A percentile compares a stretch with the other conserved stretches of the same genome.
Evolutionary conservation across 2,888 invertebrate species (phyloP).

Genomic region (Ormyrus pomaceus): DNA sequence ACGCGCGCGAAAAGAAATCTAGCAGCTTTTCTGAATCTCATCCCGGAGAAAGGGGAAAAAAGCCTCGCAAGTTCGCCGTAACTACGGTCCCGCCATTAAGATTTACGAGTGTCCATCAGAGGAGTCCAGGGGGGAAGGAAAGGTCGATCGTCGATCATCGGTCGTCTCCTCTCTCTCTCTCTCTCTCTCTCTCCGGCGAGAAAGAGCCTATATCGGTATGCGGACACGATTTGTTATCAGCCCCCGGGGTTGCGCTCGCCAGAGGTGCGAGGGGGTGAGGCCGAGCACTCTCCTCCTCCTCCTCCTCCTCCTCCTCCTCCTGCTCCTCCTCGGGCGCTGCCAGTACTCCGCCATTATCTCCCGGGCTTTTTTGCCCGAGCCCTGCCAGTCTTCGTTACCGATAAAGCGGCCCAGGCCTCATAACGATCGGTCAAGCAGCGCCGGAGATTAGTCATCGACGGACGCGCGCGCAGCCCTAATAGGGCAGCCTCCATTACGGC

Average conservation of each 20-base stretch:
- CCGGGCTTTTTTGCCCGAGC: conserved; percentile 44
- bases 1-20: too few relatives aligned
- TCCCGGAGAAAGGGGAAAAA: neutral
- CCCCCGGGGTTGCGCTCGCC: conserved; percentile 68
- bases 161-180: conserved; percentile 7
- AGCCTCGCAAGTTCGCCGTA: neutral
- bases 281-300: conserved; percentile 53
- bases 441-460: conserved; percentile 70
- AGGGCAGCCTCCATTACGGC: conserved; percentile 68
- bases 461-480: conserved; percentile 53
- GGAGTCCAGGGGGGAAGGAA: conserved; percentile 55
- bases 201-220: conserved; percentile 62
- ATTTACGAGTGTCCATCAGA: conserved; percentile 62
- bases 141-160: conserved; percentile 67
- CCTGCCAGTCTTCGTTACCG: conserved; percentile 59
- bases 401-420: conserved; percentile 57
- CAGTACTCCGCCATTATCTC: conserved; percentile 38
- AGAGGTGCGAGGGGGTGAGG: conserved; percentile 54
- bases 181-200: conserved; percentile 31
- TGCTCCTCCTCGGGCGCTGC: conserved; percentile 39
- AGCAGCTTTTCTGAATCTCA: neutral
- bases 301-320: conserved; percentile 30
- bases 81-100: conserved; percentile 52
- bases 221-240: conserved; percentile 72
- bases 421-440: conserved; percentile 70